These are phyloP conservation scores for Drosophila micromelanica DNA, from an alignment of 1,140 invertebrate species.

Conservation along the genomic window DNA sequence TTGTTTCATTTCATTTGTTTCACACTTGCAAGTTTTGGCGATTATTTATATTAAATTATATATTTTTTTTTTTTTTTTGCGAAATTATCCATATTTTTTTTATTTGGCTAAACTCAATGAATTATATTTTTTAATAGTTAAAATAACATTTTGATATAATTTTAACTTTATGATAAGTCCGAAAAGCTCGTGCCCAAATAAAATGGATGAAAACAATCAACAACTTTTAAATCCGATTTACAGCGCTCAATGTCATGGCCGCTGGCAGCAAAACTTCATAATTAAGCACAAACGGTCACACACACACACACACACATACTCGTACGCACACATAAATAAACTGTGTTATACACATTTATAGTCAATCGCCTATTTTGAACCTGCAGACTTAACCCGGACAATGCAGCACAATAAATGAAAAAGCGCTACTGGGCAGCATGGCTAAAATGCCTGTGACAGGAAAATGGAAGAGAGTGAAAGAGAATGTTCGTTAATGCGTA, in stretches of 20 bases:
- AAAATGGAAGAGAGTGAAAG: slow-evolving; percentile 8
- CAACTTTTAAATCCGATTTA: slow-evolving; percentile 40
- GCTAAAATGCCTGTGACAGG: slow-evolving; percentile 36
- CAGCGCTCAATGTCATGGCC: slow-evolving; percentile 14
- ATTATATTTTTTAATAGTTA: too few species aligned
- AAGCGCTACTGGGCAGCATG: slow-evolving; percentile 19
- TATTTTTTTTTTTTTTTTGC: too few species aligned
- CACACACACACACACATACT: neutral
- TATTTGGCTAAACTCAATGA: too few species aligned
- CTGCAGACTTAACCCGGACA: slow-evolving; percentile 45
- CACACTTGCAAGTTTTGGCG: too few species aligned
- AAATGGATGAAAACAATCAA: slow-evolving; percentile 18
- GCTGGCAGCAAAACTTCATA: slow-evolving; percentile 39
- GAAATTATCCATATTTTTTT: too few species aligned
- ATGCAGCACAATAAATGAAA: slow-evolving; percentile 41
- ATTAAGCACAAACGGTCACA: slow-evolving; percentile 24
- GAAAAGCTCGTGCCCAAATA: slow-evolving; percentile 6
- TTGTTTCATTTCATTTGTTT: too few species aligned
- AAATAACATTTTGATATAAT: neutral
- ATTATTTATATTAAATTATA: too few species aligned
- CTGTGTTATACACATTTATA: slow-evolving; percentile 8
- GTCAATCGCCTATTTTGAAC: slow-evolving; percentile 41
- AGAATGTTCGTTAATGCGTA: slow-evolving; percentile 2
- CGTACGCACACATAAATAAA: neutral
- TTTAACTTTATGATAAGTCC: slow-evolving; percentile 12